These are phyloP conservation scores for Alectoris magna DNA, from an alignment of 2,797 vertebrate species.

Conservation along the genomic window DNA sequence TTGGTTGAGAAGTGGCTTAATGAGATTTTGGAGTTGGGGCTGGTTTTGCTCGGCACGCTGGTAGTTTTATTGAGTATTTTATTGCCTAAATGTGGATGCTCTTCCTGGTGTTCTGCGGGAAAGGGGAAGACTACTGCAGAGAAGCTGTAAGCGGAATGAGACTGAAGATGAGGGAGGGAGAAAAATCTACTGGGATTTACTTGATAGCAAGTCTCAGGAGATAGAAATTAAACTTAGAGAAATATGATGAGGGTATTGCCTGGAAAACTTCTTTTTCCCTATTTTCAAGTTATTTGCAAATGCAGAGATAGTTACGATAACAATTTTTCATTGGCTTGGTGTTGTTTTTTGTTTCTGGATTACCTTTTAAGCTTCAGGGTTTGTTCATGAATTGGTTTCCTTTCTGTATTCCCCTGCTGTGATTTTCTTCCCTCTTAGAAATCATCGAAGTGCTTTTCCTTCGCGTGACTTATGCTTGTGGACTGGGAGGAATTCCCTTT, in stretches of 20 bases:
- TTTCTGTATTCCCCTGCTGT: not conserved
- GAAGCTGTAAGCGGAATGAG: not conserved
- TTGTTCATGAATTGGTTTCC: not conserved
- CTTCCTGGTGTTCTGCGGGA: not conserved
- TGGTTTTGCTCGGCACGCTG: not conserved
- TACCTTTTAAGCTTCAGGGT: not conserved
- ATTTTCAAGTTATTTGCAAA: not conserved
- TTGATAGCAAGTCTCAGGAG: not conserved
- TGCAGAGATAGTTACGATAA: not conserved
- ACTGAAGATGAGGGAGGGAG: not conserved
- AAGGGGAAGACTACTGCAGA: not conserved
- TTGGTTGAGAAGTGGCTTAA: not conserved
- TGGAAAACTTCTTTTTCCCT: not conserved
- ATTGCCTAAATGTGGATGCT: not conserved
- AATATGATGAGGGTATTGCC: not conserved
- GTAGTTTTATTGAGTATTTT: not conserved
- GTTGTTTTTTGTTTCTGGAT: not conserved
- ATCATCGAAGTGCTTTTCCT: not conserved
- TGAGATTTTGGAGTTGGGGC: not conserved
- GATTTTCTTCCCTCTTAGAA: not conserved
- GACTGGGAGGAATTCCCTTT: not conserved
- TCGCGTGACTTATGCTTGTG: not conserved
- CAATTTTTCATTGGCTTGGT: not conserved
- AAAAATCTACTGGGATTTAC: not conserved
- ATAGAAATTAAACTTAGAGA: not conserved